Evolutionary conservation across 2,797 vertebrate species (phyloP).

Genomic region (Xenentodon cancila): DNA sequence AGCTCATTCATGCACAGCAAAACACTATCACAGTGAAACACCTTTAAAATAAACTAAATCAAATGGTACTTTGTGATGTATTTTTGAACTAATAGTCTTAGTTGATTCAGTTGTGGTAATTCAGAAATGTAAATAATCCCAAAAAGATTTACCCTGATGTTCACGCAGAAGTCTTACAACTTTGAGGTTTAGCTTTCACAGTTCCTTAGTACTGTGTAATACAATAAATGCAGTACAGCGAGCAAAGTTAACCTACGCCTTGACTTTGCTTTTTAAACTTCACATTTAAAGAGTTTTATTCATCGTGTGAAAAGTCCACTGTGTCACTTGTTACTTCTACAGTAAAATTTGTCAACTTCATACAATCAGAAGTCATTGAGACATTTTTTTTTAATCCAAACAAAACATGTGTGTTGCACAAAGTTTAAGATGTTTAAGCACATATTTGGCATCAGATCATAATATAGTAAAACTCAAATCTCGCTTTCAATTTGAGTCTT

Average conservation of each 20-base stretch:
- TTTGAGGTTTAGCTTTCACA: not conserved
- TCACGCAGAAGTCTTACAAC: not conserved
- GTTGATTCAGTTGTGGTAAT: no score
- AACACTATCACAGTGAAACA: no score
- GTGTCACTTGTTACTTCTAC: no score
- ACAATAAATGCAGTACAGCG: not conserved
- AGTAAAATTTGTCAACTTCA: no score
- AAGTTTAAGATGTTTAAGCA: no score
- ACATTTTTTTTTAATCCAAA: no score
- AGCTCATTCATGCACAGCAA: not conserved
- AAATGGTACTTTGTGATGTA: no score
- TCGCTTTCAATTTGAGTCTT: not conserved
- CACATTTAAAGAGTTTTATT: not conserved
- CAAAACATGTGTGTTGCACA: no score
- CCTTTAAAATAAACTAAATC: no score
- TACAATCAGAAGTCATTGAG: no score
- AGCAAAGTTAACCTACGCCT: not conserved
- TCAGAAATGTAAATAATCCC: not conserved
- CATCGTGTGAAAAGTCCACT: not conserved
- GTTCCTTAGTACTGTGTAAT: slow-evolving; percentile 3
- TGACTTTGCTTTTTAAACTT: slow-evolving; percentile 2
- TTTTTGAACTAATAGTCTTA: no score
- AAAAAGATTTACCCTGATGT: not conserved
- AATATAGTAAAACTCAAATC: not conserved
- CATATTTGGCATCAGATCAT: no score